Conservation (phyloP, 2,797 vertebrate species). For the Sebastiscus albofasciatus region DNA sequence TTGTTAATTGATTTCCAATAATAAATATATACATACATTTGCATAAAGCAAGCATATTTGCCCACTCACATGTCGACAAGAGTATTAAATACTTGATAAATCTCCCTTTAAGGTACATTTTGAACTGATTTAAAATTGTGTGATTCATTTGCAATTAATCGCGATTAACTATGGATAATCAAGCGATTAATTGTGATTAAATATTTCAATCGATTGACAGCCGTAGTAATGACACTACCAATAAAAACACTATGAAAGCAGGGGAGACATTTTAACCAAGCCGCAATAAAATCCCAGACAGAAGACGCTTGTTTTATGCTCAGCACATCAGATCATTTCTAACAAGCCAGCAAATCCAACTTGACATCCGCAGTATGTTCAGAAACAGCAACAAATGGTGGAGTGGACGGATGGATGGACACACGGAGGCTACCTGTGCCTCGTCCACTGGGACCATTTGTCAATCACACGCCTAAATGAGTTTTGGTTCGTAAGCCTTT, state of each 20-base stretch:
- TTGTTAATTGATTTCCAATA: too few relatives aligned
- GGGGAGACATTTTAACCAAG: not conserved
- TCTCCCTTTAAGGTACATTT: too few relatives aligned
- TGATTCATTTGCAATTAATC: too few relatives aligned
- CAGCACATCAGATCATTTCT: constrained; percentile 2
- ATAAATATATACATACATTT: too few relatives aligned
- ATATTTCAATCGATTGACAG: too few relatives aligned
- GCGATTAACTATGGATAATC: too few relatives aligned
- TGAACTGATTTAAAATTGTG: too few relatives aligned
- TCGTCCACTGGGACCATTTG: not conserved
- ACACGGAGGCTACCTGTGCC: not conserved
- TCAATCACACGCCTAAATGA: constrained; percentile 34
- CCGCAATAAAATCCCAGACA: not conserved
- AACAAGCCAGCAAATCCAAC: constrained; percentile 8
- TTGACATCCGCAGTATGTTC: constrained; percentile 32
- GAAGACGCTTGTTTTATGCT: constrained; percentile 8
- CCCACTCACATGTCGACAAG: too few relatives aligned
- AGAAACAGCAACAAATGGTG: constrained; percentile 15
- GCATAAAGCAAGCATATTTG: too few relatives aligned
- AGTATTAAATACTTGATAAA: too few relatives aligned
- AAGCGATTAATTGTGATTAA: too few relatives aligned
- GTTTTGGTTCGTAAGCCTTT: constrained; percentile 33
- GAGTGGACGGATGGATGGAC: constrained; percentile 14
- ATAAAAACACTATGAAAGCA: not conserved
- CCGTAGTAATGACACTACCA: not conserved